These are phyloP conservation scores for Caranx melampygus DNA, from an alignment of 2,113 vertebrate species.

Conservation along the genomic window DNA sequence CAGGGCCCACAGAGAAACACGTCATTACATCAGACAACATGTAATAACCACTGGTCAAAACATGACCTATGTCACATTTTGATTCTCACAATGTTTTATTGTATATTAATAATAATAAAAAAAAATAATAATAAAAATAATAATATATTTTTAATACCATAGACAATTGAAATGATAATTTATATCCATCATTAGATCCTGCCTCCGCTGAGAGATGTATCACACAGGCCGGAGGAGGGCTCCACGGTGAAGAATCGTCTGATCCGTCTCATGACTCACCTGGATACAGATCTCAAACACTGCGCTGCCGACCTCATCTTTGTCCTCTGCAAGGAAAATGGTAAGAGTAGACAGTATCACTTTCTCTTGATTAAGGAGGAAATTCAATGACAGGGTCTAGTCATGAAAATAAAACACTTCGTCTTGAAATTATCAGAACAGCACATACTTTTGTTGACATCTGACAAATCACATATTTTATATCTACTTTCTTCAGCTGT, in stretches of 20 bases:
- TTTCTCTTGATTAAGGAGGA: not conserved
- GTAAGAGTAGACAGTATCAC: conserved; percentile 52
- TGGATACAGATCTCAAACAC: conserved; percentile 87
- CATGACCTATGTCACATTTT: not conserved
- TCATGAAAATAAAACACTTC: not conserved
- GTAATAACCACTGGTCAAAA: conserved; percentile 41
- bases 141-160: not conserved
- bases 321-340: conserved; percentile 89
- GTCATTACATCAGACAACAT: conserved; percentile 82
- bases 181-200: conserved; percentile 71
- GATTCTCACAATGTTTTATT: not conserved
- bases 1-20: conserved; percentile 84
- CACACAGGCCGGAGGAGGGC: conserved; percentile 80
- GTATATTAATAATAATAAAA: too few species aligned
- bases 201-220: conserved; percentile 81
- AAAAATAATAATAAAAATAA: too few species aligned
- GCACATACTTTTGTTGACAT: not conserved
- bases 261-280: conserved; percentile 86
- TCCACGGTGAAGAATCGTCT: conserved; percentile 81
- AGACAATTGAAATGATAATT: not conserved
- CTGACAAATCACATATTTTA: too few species aligned
- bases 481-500: too few species aligned
- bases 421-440: not conserved
- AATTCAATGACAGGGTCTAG: not conserved
- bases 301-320: conserved; percentile 88